Evolutionary conservation across 2,797 vertebrate genomes (phyloP), one percentile per base, ranked within the genome.

Genomic region (Mormyrops attenuatus): DNA sequence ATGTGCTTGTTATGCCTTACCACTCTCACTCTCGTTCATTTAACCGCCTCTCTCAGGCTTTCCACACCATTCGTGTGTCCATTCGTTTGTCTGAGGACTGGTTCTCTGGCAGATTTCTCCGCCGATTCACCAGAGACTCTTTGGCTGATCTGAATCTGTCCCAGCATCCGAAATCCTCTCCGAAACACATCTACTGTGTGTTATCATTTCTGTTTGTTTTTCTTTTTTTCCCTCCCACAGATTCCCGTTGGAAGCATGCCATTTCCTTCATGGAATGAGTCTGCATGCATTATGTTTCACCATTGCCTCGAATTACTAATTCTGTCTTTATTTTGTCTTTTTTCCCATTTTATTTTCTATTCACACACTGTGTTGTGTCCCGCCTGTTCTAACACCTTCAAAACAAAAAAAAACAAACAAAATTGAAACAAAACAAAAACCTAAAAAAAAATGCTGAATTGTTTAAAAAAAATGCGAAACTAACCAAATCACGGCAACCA

Each of bases 271-370:
- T 91, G 95, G 92, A 97, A 97, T 96, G 95, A 96, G 95, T 95
- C 96, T 96, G 97, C 98, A 97, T 97, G 98, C 95, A 94, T 97
- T 97, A 94, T 2, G 93, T 95, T 94, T 82, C 93, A 89, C 93
- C 96, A 96, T 96, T 95, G 96, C 96, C 95, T 96, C 96, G 95
- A 95, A 96, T 95, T 96, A 99, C 98, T 99, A 99, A 99, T 97
- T 96, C 95, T 98, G 96, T 97, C 97, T 98, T 97, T 99, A 98
- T 97, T 98, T 98, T 97, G 94, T 96, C 96, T 97, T 96, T 93
- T 92, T 93, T 95, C 94, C 94, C 91, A 91, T 95, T 93, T 97
- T 96, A 95, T 94, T 97, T 96, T 89, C 95, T 95, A 95, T 95
- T 95, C 95, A 94, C 96, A 93, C 94, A 91, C 96, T 95, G 92